Percentiles rank a stretch among this genome's conserved stretches.
phyloP scores from a whole-genome alignment of 1,140 invertebrate genomes.

The Anadara kagoshimensis region DNA sequence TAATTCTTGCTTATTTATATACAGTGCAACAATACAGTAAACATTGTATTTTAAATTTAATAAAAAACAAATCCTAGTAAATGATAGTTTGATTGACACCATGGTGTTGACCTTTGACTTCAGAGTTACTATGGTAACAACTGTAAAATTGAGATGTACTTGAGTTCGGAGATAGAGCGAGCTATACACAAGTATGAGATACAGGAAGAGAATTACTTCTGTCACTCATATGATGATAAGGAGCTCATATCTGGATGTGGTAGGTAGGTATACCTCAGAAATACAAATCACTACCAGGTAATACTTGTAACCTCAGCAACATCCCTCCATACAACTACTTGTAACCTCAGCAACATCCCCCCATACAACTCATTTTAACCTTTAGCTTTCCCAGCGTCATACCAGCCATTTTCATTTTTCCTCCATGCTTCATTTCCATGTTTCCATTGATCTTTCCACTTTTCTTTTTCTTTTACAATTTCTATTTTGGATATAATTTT shows the following conservation, averaged over 20 bases:
- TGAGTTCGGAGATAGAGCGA: conserved; percentile 40
- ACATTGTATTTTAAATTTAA: neutral
- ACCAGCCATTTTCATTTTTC: neutral
- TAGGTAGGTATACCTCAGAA: conserved; percentile 37
- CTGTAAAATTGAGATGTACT: conserved; percentile 16
- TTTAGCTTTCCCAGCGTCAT: neutral
- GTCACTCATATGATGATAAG: conserved; percentile 62
- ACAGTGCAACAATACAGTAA: neutral
- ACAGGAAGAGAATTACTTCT: conserved; percentile 42
- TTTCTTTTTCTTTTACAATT: no score
- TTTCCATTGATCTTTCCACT: no score
- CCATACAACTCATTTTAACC: neutral
- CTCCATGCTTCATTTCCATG: no score
- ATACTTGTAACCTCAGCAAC: neutral
- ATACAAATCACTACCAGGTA: neutral
- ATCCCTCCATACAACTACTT: neutral
- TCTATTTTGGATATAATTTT: no score
- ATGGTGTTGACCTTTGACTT: neutral
- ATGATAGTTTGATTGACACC: neutral
- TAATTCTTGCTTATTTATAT: no score
- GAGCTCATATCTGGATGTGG: conserved; percentile 57
- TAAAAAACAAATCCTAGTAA: neutral
- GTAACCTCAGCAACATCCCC: neutral
- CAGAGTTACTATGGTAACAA: neutral
- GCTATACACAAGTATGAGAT: conserved; percentile 41